phyloP scores from a whole-genome alignment of 2,888 invertebrate genomes.

The Biston betularia region DNA sequence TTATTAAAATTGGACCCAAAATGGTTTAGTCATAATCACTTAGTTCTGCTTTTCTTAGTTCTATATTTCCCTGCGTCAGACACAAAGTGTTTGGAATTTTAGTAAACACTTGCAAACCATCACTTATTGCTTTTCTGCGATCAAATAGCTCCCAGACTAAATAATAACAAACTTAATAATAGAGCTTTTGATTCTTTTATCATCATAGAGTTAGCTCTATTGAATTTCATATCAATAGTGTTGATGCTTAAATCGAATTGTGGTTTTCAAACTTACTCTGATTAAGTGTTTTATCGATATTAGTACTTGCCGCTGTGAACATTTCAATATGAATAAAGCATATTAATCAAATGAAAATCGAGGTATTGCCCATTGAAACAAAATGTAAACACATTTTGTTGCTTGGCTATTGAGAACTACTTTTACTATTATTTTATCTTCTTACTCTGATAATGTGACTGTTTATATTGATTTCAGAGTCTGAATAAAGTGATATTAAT shows the following conservation, averaged over 20 bases:
- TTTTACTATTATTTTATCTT: too few species aligned
- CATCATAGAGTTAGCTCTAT: background rate
- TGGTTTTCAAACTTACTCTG: background rate
- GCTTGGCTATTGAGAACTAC: too few species aligned
- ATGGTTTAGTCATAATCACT: background rate
- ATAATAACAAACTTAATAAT: slow-evolving; percentile 40
- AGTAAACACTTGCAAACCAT: slow-evolving; percentile 36
- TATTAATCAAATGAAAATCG: too few species aligned
- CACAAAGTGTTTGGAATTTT: slow-evolving; percentile 15
- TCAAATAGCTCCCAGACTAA: slow-evolving; percentile 42
- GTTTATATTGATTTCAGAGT: too few species aligned
- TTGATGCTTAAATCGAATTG: background rate
- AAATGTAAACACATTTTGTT: too few species aligned
- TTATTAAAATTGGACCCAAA: too few species aligned
- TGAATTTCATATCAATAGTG: background rate
- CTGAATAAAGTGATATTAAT: too few species aligned
- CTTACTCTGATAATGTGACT: too few species aligned
- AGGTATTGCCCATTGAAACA: too few species aligned
- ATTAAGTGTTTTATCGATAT: too few species aligned
- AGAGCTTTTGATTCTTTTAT: slow-evolving; percentile 17
- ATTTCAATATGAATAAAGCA: too few species aligned
- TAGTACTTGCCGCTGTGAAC: too few species aligned
- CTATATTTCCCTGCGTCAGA: slow-evolving; percentile 1
- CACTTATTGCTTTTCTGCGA: slow-evolving; percentile 31
- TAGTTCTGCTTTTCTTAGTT: background rate